Percentiles rank a stretch among this genome's conserved stretches.
Evolutionary conservation across 2,113 vertebrate genomes (phyloP).

Genomic region (Empidonax alnorum): DNA sequence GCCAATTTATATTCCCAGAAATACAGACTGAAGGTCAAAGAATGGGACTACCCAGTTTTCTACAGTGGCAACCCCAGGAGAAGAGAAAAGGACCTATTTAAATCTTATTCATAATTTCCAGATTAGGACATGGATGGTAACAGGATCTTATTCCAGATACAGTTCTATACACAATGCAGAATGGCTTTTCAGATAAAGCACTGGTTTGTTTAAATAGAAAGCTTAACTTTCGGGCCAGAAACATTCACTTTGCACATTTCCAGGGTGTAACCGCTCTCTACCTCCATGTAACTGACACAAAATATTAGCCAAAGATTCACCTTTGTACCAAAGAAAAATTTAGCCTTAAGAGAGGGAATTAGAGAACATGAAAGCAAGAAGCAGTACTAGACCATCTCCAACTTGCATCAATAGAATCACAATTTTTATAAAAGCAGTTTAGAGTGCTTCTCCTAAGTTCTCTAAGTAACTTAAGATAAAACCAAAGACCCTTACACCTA

Average conservation of each 20-base stretch:
- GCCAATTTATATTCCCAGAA: not conserved
- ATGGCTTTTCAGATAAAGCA: not conserved
- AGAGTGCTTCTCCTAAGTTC: not conserved
- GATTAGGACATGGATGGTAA: not conserved
- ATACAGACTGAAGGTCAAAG: not conserved
- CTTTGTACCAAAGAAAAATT: not conserved
- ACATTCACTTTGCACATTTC: not conserved
- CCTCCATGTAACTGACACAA: not conserved
- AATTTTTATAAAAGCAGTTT: not conserved
- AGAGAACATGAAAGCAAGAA: not conserved
- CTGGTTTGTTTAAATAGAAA: not conserved
- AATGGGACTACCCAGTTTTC: not conserved
- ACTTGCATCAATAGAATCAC: not conserved
- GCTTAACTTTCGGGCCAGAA: not conserved
- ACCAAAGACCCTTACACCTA: not conserved
- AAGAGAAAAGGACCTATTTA: not conserved
- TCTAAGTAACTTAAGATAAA: not conserved
- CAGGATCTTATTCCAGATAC: not conserved
- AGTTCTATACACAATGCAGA: not conserved
- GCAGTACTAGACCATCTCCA: not conserved
- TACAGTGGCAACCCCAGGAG: not conserved
- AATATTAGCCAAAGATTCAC: not conserved
- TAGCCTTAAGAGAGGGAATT: not conserved
- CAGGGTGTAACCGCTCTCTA: not conserved
- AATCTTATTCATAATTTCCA: not conserved